Evolutionary conservation across 2,888 invertebrate genomes (phyloP).

Genomic region (Hemithea aestivaria): DNA sequence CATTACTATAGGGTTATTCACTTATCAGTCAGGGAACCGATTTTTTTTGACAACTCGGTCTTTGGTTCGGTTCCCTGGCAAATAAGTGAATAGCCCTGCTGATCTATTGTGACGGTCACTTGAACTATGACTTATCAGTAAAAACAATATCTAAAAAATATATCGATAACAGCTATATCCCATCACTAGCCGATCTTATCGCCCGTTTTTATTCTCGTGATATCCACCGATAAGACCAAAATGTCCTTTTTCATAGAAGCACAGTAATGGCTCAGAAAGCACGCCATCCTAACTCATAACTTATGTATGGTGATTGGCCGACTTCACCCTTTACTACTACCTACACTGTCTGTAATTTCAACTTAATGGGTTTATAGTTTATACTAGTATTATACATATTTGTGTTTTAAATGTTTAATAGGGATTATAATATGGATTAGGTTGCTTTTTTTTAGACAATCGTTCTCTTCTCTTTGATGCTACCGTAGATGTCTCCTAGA

Average conservation of each 20-base stretch:
- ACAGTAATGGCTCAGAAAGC: conserved; percentile 69
- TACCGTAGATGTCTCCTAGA: too few relatives aligned
- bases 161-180: conserved; percentile 27
- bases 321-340: conserved; percentile 66
- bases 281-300: conserved; percentile 69
- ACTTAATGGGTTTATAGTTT: conserved; percentile 19
- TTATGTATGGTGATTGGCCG: conserved; percentile 73
- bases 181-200: conserved; percentile 65
- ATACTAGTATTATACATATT: conserved; percentile 14
- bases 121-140: too few relatives aligned
- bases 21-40: too few relatives aligned
- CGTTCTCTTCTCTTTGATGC: too few relatives aligned
- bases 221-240: conserved; percentile 74
- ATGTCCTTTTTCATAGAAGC: conserved; percentile 79
- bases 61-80: too few relatives aligned
- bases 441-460: too few relatives aligned
- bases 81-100: too few relatives aligned
- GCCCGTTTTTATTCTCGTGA: conserved; percentile 74
- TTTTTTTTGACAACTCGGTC: too few relatives aligned
- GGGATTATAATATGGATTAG: background rate
- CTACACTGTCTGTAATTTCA: conserved; percentile 32
- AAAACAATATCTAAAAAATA: too few relatives aligned
- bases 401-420: background rate
- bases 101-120: too few relatives aligned
- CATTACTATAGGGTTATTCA: too few relatives aligned